Evolutionary conservation across 2,797 vertebrate genomes (phyloP), one percentile per base, ranked within the genome.

Genomic region (Phrynocephalus guinanensis): DNA sequence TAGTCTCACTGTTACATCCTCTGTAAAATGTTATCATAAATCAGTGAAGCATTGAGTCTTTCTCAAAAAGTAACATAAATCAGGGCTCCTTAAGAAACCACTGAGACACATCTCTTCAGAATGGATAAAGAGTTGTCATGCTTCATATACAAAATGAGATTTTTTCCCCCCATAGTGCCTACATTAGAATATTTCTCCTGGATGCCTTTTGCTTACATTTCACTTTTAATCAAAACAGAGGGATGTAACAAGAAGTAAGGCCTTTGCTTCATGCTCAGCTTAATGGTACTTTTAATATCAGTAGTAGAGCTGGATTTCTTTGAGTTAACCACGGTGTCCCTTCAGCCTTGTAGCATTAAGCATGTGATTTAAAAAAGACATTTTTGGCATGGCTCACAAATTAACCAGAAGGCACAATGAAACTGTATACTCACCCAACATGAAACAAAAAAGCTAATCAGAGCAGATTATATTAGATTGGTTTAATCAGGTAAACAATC

Each of bases 281-380:
- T 98, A 99, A 99, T 97, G 97, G 97, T 96, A 97, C 97, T 90
- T 98, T 97, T 98, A 98, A 98, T 98, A 95, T 96, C 96, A 88
- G 92, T 95, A 89, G 92, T 95, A 89, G 95, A 91, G 92, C 86
- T 87, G 95, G 96, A 96, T 92, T 94, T 94, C 95, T 96, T 91
- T 93, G 94, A 95, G 95, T 95, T 95, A 91, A 91, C 95, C 95
- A 93, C 95, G 94, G 84, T 91, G 93, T 91, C 91, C 96, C 95
- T 88, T 93, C 95, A 97, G 96, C 96, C 96, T 93, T 88, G 94
- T 94, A 95, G 95, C 93, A 73, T 96, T 96, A 97, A 97, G 94
- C 86, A 10, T 82, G 84, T 95, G 93, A 96, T 96, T 88, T 97
- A 95, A 96, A 97, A 96, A 96, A 94, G 95, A 56, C 52, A 9